Conservation (phyloP, 2,113 vertebrate species). For the Odontophorus gujanensis region DNA sequence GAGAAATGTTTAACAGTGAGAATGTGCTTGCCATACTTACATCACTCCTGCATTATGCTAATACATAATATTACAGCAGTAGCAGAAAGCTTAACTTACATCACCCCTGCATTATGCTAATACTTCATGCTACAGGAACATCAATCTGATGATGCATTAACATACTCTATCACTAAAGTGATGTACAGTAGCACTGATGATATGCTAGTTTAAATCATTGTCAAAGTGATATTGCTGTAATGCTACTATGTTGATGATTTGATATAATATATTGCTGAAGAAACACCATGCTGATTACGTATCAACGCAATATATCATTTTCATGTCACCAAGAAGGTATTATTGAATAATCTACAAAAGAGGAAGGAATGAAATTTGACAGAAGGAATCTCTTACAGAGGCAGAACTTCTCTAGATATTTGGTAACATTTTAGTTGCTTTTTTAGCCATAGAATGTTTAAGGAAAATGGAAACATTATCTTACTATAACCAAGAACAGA, state of each 20-base stretch:
- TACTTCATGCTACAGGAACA: slow-evolving; percentile 28
- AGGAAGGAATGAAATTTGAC: slow-evolving; percentile 37
- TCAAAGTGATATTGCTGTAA: slow-evolving; percentile 55
- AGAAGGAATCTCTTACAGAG: background rate
- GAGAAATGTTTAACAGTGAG: slow-evolving; percentile 22
- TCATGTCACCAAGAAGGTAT: slow-evolving; percentile 43
- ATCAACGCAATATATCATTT: slow-evolving; percentile 59
- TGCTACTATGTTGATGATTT: slow-evolving; percentile 42
- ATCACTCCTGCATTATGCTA: slow-evolving; percentile 55
- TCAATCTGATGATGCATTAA: slow-evolving; percentile 57
- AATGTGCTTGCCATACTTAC: background rate
- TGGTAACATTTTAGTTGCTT: slow-evolving; percentile 24
- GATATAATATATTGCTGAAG: slow-evolving; percentile 59
- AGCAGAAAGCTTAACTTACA: slow-evolving; percentile 32
- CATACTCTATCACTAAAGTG: background rate
- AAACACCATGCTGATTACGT: slow-evolving; percentile 61
- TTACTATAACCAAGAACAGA: background rate
- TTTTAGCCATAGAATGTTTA: background rate
- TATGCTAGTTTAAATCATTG: slow-evolving; percentile 49
- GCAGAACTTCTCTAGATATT: slow-evolving; percentile 23
- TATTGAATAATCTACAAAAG: slow-evolving; percentile 55
- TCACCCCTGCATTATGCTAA: slow-evolving; percentile 56
- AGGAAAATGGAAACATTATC: background rate
- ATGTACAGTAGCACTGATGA: slow-evolving; percentile 47
- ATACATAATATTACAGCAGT: slow-evolving; percentile 8